Base-by-base conservation (phyloP, 2,113 vertebrate genomes). In the Coturnix japonica region DNA sequence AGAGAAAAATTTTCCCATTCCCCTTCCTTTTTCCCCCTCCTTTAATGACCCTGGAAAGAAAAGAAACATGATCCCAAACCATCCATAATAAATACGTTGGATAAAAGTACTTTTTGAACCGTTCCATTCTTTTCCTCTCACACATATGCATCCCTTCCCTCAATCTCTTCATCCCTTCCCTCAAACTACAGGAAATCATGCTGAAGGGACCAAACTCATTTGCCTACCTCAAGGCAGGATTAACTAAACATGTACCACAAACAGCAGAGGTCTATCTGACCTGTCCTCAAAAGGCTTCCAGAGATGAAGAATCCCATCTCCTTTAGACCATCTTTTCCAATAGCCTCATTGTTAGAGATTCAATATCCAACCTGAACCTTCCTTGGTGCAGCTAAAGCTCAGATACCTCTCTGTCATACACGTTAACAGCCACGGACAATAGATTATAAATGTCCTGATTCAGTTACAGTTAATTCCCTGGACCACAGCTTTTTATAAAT, bases 11-110 rank as follows among this genome's bases (percentile, higher is more conserved):
- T 85, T 90, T 17, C 59, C 72, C 51, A 59, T 85, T 94, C 67
- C 89, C 71, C 41, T 49, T 82, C 44, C 30, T 77, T 92, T 94
- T 70, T 59, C 5, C 78, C 5, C 78, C 49, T 70, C 46, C 87
- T 91, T 93, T 95, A 93, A 96, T 85, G 81, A 95, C 85, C 79
- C 66, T 6, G 46, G 71, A 93, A 20, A 89, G 75, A 91, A 94
- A 92, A 94, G 93, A 84, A 92, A 79, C 73, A 75, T 26, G 84
- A 92, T 84, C 80, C 77, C 25, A 35, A 94, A 54, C 76, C 9
- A 7, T 35, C 79, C 54, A 67, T 21, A 92, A 93, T 65, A 49
- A 61, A 75, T 0, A 2, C 0, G 1, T 41, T 63, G 76, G 82
- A 95, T 91, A 10, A 95, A 95, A 94, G 94, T 39, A 69, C 31